Base-by-base conservation (phyloP, 2,797 vertebrate species). In the Leontocebus nigricollis region DNA sequence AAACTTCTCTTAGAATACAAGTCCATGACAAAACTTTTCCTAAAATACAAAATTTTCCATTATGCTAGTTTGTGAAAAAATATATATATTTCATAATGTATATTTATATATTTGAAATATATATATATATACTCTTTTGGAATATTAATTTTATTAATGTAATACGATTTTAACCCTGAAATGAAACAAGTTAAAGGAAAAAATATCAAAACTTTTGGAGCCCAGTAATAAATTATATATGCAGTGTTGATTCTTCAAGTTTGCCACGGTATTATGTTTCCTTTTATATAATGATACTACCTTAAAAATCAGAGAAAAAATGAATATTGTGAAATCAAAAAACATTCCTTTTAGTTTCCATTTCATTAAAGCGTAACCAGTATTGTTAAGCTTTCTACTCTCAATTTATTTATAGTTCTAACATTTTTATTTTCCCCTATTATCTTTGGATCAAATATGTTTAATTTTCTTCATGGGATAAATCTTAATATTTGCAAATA, bases 121-220 rank as follows among this genome's bases (percentile, higher is more conserved):
- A 64, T 64, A 33, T 7, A 7, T 64, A 64, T n/a, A 61, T 5
- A 61, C 39, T 30, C 36, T 67, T 88, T 84, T 83, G 26, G 5
- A 91, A 26, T 91, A 67, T 44, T 79, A 44, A 50, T 67, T 77
- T 75, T 30, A 55, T 89, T 86, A 88, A 88, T 27, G 80, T 81
- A 36, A 55, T 61, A 50, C 75, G 30, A 77, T 75, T 87, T 80
- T 85, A 77, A 80, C 13, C 59, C 24, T 89, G 30, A 72, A 88
- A 93, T 24, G 26, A 96, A 93, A 76, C 19, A 90, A 67, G 19
- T 70, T 87, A 77, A 93, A 44, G 30, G 86, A 92, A 90, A 72
- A n/a, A 44, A 88, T 5, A 27, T 61, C 5, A 10, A 96, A 82
- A 79, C 27, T 75, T 20, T 41, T 22, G 76, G 30, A 82, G 13